phyloP scores from a whole-genome alignment of 2,113 vertebrate species.

The Shinisaurus crocodilurus region DNA sequence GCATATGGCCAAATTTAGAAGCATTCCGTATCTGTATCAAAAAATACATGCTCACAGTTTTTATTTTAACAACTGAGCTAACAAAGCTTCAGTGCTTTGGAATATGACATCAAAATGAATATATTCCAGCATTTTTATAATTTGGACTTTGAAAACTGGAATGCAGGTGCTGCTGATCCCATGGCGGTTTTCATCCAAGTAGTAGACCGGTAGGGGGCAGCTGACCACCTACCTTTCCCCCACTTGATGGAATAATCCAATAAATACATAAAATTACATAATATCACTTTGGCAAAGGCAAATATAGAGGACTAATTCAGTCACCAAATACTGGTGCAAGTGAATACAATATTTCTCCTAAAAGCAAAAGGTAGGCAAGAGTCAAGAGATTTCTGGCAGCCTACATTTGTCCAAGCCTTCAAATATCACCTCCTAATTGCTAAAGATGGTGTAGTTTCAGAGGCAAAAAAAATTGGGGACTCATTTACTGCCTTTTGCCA shows the following conservation, averaged over 20 bases:
- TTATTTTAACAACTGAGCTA: constrained; percentile 13
- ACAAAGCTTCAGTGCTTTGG: neutral
- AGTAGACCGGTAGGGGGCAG: neutral
- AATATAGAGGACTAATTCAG: neutral
- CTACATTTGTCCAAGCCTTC: neutral
- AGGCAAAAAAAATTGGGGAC: neutral
- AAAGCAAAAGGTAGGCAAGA: neutral
- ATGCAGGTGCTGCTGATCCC: neutral
- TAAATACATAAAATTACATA: neutral
- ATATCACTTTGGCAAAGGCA: neutral
- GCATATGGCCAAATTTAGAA: constrained; percentile 15
- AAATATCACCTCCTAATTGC: neutral
- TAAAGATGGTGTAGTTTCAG: neutral
- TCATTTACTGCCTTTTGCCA: neutral
- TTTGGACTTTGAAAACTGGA: neutral
- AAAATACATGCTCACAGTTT: neutral
- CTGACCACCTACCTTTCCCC: too few species aligned
- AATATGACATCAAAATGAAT: neutral
- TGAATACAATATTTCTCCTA: neutral
- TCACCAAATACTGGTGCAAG: neutral
- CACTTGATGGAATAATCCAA: neutral
- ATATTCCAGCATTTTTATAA: neutral
- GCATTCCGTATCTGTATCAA: neutral
- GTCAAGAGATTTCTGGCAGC: neutral
- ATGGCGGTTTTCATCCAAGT: neutral